Conservation (phyloP, 1,140 invertebrate genomes). For the Zaprionus africanus region DNA sequence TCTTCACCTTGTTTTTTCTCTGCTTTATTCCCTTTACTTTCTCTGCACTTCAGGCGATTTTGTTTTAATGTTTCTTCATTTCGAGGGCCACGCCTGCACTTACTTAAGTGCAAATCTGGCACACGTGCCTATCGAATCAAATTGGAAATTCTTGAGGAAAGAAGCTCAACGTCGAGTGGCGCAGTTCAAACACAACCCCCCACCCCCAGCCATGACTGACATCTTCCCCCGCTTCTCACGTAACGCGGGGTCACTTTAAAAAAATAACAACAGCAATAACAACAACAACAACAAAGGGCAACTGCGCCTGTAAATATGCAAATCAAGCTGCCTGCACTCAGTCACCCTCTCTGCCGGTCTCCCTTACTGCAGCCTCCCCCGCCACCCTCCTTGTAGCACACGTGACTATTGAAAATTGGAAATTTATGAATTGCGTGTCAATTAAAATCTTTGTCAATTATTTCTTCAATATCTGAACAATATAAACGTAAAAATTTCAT, state of each 20-base stretch:
- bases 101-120: conserved; percentile 42
- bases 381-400: not conserved
- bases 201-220: not conserved
- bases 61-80: not conserved
- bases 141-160: conserved; percentile 31
- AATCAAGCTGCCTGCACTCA: conserved; percentile 28
- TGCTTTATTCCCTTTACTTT: not conserved
- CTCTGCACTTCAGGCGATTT: conserved; percentile 2
- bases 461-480: not conserved
- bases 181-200: not conserved
- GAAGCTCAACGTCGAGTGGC: conserved; percentile 15
- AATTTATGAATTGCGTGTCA: conserved; percentile 15
- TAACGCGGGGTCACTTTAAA: conserved; percentile 27
- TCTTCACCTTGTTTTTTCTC: not conserved
- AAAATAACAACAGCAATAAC: conserved; percentile 35
- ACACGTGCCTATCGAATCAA: conserved; percentile 60
- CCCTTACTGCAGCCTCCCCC: not conserved
- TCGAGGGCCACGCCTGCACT: conserved; percentile 22
- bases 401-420: conserved; percentile 30
- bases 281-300: not conserved
- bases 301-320: conserved; percentile 37
- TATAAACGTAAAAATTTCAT: not conserved
- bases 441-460: conserved; percentile 10
- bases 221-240: conserved; percentile 9
- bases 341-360: not conserved